These are phyloP conservation scores for Smutsia gigantea DNA, from an alignment of 2,797 vertebrate genomes.

Conservation along the genomic window DNA sequence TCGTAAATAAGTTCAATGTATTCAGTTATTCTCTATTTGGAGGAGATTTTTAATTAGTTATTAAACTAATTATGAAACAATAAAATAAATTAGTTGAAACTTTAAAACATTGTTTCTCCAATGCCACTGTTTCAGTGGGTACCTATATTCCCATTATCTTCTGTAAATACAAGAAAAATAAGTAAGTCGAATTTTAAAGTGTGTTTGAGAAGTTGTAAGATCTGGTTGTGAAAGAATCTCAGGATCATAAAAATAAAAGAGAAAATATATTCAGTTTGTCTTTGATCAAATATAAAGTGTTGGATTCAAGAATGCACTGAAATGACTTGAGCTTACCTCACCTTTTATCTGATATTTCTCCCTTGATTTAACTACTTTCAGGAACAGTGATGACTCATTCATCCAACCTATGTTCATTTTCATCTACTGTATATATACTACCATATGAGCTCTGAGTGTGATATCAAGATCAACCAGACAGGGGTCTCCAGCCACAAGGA, in stretches of 20 bases:
- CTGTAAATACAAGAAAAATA: not conserved
- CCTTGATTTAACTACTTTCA: not conserved
- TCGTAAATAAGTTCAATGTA: not conserved
- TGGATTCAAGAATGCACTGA: not conserved
- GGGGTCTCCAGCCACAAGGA: not conserved
- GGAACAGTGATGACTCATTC: not conserved
- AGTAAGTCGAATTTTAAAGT: not conserved
- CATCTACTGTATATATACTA: not conserved
- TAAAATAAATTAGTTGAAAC: not conserved
- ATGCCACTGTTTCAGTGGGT: not conserved
- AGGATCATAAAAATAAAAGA: not conserved
- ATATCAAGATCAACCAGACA: not conserved
- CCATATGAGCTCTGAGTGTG: not conserved
- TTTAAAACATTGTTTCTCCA: not conserved
- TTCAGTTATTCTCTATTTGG: not conserved
- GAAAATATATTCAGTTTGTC: constrained; percentile 9
- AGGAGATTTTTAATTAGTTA: not conserved
- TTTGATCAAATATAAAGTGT: not conserved
- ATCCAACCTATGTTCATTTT: not conserved
- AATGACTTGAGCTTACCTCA: not conserved
- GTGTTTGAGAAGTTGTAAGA: not conserved
- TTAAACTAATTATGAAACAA: not conserved
- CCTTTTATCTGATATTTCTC: not conserved
- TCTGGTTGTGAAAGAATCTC: not conserved
- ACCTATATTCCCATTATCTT: not conserved